A percentile compares a stretch with the other conserved stretches of the same genome.
Conservation (phyloP, 2,888 invertebrate genomes). For the Lithodes maja region DNA sequence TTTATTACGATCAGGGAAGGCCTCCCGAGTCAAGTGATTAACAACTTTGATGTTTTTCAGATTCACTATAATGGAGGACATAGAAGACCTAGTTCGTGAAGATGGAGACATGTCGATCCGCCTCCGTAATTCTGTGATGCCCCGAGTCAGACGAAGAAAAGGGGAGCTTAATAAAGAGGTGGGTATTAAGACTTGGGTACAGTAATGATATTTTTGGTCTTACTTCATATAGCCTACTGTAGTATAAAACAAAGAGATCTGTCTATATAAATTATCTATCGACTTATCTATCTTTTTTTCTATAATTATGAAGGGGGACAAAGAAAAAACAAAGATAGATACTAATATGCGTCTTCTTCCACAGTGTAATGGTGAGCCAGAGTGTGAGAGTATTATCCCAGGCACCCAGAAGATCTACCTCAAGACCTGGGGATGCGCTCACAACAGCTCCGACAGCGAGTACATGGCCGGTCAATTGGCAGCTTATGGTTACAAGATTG, state of each 20-base stretch:
- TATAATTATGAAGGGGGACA: background rate
- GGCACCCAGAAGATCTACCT: conserved; percentile 87
- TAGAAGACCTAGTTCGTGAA: conserved; percentile 68
- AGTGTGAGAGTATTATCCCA: conserved; percentile 75
- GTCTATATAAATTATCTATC: background rate
- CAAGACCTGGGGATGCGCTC: conserved; percentile 98
- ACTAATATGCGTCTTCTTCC: background rate
- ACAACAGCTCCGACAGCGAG: conserved; percentile 98
- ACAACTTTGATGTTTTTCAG: no score
- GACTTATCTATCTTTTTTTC: background rate
- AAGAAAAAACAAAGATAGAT: conserved; percentile 4
- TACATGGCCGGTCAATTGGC: conserved; percentile 98
- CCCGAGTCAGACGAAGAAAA: conserved; percentile 60
- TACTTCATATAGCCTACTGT: background rate
- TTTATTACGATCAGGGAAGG: no score
- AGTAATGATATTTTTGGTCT: background rate
- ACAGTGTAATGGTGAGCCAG: background rate
- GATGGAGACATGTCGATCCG: conserved; percentile 33
- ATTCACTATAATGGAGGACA: conserved; percentile 64
- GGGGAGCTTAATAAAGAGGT: conserved; percentile 18
- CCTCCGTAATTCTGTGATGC: conserved; percentile 57
- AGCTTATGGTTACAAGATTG: conserved; percentile 89
- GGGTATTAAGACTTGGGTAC: background rate
- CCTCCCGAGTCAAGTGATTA: no score
- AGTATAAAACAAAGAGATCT: background rate